Evolutionary conservation across 1,140 invertebrate species (phyloP).

Genomic region (Steinernema feltiae): DNA sequence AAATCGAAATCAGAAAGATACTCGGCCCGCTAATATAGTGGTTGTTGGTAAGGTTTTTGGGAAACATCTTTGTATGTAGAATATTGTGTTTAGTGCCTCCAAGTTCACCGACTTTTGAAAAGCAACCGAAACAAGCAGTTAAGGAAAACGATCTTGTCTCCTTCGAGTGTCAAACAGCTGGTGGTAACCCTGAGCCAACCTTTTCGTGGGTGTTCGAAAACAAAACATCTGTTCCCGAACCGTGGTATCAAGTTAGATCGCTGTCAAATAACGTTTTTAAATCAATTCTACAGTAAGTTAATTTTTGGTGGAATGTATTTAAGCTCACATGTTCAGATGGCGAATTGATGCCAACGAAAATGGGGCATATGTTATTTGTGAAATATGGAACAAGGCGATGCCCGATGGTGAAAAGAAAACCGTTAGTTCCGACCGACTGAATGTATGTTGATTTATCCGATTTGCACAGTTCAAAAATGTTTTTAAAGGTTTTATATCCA

Average conservation of each 20-base stretch:
- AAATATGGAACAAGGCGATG: not conserved
- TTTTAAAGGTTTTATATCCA: not conserved
- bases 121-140: not conserved
- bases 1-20: not conserved
- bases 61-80: too few relatives aligned
- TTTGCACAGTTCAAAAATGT: not conserved
- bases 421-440: not conserved
- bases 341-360: not conserved
- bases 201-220: not conserved
- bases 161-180: not conserved
- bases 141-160: not conserved
- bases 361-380: not conserved
- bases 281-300: too few relatives aligned
- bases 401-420: not conserved
- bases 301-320: too few relatives aligned
- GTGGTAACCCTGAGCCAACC: not conserved
- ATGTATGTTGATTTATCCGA: not conserved
- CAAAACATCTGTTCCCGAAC: not conserved
- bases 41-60: not conserved
- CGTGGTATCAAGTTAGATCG: not conserved
- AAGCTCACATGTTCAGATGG: not conserved
- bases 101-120: not conserved
- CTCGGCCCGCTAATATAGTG: not conserved
- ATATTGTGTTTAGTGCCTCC: not conserved
- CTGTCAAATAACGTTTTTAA: too few relatives aligned